Base-by-base conservation (phyloP, 2,113 vertebrate genomes). In the Motacilla alba region DNA sequence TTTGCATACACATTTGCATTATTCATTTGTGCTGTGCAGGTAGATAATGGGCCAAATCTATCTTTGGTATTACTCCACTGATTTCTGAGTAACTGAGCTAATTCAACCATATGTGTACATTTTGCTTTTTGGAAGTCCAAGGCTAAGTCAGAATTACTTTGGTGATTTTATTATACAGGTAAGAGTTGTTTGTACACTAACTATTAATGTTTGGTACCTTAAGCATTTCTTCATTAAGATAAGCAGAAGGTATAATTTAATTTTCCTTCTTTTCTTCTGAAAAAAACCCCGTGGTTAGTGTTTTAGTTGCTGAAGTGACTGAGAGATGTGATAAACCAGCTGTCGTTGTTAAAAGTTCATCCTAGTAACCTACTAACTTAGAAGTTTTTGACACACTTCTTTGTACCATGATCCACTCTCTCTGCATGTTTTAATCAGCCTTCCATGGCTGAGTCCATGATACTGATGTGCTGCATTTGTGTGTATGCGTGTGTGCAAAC, bases 1-100 rank as follows among this genome's bases (percentile, higher is more conserved):
- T 95, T 95, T 96, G 92, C 81, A 95, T 96, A 73, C 37, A 24
- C 19, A 87, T 96, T 85, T 97, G 76, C 94, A 95, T 97, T 96
- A 96, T 97, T 95, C 92, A 91, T 95, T 90, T 93, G 82, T 94
- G 77, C 92, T 96, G 77, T 91, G 70, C 68, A 93, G 78, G 68
- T 93, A 94, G 92, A 92, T 96, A 96, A 84, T 67, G 63, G 83
- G 52, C 78, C 94, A 91, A 62, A 89, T 93, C 80, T 94, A 26
- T 94, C 78, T 90, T 80, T 83, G 31, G 63, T 81, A 47, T 76
- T 95, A 91, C 91, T 95, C 53, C 52, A 78, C 91, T 90, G 91
- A 77, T 94, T 96, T 83, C 74, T 59, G 70, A 87, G 92, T 82
- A 91, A 80, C 73, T 75, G 68, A 80, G 85, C 64, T 74, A 87